A percentile compares a stretch with the other conserved stretches of the same genome.
Evolutionary conservation across 2,113 vertebrate genomes (phyloP).

Genomic region (Vulpes vulpes): DNA sequence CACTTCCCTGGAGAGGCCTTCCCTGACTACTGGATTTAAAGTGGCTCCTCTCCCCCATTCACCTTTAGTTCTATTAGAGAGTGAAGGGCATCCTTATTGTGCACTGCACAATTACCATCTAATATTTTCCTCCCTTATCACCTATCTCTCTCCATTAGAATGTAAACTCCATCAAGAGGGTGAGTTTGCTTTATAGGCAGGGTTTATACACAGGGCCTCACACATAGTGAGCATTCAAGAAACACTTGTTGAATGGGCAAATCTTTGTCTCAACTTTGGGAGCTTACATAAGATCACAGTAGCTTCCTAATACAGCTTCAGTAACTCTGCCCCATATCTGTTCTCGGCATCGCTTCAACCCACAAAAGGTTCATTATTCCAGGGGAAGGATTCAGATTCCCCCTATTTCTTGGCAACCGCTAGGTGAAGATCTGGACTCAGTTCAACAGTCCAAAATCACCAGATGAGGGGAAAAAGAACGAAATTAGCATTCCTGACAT

Average conservation of each 20-base stretch:
- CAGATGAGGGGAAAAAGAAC: background rate
- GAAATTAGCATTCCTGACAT: background rate
- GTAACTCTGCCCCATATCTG: background rate
- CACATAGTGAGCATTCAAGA: background rate
- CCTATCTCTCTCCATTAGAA: background rate
- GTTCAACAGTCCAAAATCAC: background rate
- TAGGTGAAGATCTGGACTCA: conserved; percentile 4
- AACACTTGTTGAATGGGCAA: background rate
- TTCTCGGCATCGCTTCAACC: background rate
- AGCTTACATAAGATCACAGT: background rate
- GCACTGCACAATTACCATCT: background rate
- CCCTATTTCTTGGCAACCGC: background rate
- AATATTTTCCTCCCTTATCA: background rate
- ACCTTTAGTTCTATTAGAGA: background rate
- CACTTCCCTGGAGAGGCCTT: background rate
- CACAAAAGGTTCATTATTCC: background rate
- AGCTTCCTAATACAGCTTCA: background rate
- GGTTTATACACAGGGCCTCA: background rate
- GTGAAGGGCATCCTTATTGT: background rate
- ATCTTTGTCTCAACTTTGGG: conserved; percentile 36
- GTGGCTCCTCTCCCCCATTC: background rate
- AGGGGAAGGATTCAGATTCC: background rate
- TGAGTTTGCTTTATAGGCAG: background rate
- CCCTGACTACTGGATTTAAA: background rate
- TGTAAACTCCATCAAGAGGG: background rate